Conservation (phyloP, 2,797 vertebrate species). For the Molossus alvarezi region DNA sequence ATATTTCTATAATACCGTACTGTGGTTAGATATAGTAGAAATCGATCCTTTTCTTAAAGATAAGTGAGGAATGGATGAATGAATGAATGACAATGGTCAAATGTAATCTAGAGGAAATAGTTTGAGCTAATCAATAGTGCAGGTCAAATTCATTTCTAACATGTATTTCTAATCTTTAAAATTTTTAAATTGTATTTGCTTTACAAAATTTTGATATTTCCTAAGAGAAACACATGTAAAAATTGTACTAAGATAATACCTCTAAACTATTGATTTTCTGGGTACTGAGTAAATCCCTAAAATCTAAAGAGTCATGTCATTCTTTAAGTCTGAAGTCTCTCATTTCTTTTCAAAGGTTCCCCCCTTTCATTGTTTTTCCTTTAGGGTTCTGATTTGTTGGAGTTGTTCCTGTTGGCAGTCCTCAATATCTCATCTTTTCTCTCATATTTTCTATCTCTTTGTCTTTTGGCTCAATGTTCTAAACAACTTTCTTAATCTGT, state of each 20-base stretch:
- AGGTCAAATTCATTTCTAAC: conserved; percentile 14
- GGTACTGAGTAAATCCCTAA: not conserved
- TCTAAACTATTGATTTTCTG: not conserved
- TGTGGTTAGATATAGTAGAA: not conserved
- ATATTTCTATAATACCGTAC: not conserved
- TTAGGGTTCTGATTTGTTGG: not conserved
- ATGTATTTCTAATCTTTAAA: not conserved
- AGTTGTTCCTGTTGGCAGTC: not conserved
- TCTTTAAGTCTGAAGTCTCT: not conserved
- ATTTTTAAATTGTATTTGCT: not conserved
- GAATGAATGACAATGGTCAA: not conserved
- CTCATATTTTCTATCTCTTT: not conserved
- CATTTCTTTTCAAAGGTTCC: conserved; percentile 35
- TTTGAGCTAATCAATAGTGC: not conserved
- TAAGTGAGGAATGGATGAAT: not conserved
- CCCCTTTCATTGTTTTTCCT: conserved; percentile 6
- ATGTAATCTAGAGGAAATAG: not conserved
- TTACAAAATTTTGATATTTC: conserved; percentile 38
- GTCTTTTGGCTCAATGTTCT: not conserved
- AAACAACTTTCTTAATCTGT: not conserved
- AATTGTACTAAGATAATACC: not conserved
- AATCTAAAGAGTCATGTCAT: not conserved
- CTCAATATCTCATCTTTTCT: not conserved
- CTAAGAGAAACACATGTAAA: conserved; percentile 37
- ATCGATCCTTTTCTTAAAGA: not conserved